Conservation (phyloP, 2,113 vertebrate species). For the Pomatorhinus ruficollis region DNA sequence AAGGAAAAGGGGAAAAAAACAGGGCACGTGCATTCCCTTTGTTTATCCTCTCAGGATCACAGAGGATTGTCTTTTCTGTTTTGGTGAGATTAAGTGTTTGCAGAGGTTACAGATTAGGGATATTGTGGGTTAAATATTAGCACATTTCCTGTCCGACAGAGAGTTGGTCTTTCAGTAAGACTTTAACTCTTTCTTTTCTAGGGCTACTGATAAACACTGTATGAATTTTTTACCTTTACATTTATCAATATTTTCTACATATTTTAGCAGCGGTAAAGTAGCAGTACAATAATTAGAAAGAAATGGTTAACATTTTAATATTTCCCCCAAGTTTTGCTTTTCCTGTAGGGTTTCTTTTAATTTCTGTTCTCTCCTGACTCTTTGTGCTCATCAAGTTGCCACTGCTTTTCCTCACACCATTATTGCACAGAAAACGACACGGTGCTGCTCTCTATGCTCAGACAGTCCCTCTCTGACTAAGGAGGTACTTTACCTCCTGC, state of each 20-base stretch:
- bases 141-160: not conserved
- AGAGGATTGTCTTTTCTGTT: slow-evolving; percentile 5
- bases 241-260: not conserved
- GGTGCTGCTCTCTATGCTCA: not conserved
- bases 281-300: not conserved
- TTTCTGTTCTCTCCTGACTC: not conserved
- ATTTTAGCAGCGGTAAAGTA: not conserved
- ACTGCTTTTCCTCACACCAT: not conserved
- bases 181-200: slow-evolving; percentile 8
- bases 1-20: not conserved
- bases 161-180: not conserved
- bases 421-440: not conserved
- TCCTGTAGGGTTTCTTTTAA: not conserved
- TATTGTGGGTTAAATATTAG: not conserved
- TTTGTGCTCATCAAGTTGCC: not conserved
- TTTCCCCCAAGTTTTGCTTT: not conserved
- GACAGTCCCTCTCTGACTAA: not conserved
- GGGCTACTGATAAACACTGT: not conserved
- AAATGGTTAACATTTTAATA: not conserved
- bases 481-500: not conserved
- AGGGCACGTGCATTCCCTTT: not conserved
- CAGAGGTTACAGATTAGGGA: not conserved
- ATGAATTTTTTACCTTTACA: not conserved
- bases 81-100: not conserved
- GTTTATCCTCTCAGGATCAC: not conserved